Evolutionary conservation across 2,113 vertebrate genomes (phyloP), one percentile per base, ranked within the genome.

Genomic region (Lutjanus erythropterus): DNA sequence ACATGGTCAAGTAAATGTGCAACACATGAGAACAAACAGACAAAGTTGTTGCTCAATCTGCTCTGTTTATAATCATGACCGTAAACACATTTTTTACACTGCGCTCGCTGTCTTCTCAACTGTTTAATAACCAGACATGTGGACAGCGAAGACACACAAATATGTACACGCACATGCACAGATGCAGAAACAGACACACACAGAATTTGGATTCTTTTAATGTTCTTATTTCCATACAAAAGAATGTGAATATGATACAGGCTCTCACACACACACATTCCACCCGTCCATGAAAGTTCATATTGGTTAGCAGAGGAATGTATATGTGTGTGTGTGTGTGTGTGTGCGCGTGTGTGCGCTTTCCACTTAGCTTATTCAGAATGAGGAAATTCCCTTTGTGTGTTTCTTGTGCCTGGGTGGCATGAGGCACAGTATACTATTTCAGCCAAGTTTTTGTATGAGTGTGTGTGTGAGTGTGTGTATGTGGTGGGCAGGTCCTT

Each of bases 351-450:
- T 61, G 19, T 71, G 23, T 75, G 49, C 59, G 53, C 47, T 53
- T 70, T 62, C 12, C 21, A n/a, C 50, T 61, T 29, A 42, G 37
- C 50, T 85, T 72, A 64, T 78, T 83, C 65, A 58, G 49, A 82
- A 72, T 66, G n/a, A 83, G 67, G n/a, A 90, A 77, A 86, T 80
- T 83, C 71, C 75, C 76, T 79, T 71, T 82, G 2, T 79, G 87
- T 73, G 55, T 85, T 59, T 78, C 4, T 56, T 80, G 78, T 52
- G 37, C 75, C 60, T 81, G 82, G 74, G 73, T 80, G 78, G 68
- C 71, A 71, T 0, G 14, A 39, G 6, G 0, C 19, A 4, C 21
- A 16, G 31, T 73, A 15, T 73, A 42, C 9, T 50, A 47, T 90
- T 86, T 90, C 76, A 78, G 25, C 21, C 18, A 47, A 70, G 55